Conservation (phyloP, 2,888 invertebrate genomes). For the Colostygia pectinataria region DNA sequence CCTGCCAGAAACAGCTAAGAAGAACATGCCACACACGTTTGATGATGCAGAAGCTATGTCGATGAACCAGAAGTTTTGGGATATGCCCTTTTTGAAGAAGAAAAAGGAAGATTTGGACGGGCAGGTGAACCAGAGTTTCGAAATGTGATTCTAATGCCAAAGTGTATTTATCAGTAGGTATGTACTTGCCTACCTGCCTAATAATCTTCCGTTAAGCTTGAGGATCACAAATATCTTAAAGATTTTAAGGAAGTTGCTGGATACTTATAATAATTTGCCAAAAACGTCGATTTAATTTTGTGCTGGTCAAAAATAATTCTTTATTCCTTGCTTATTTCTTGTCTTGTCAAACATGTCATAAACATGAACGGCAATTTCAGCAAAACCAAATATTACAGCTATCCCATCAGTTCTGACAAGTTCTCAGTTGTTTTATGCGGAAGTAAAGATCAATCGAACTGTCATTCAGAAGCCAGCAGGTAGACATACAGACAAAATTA, state of each 20-base stretch:
- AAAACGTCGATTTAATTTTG: too few species aligned
- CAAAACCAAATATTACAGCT: neutral
- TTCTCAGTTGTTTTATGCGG: neutral
- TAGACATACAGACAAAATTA: neutral
- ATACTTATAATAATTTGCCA: too few species aligned
- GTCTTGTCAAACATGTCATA: constrained; percentile 4
- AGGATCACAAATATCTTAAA: too few species aligned
- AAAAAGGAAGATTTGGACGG: constrained; percentile 29
- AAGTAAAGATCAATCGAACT: constrained; percentile 3
- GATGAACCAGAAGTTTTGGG: constrained; percentile 49
- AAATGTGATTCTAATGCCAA: constrained; percentile 31
- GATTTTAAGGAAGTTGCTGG: too few species aligned
- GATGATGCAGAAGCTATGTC: constrained; percentile 61
- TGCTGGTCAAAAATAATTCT: too few species aligned
- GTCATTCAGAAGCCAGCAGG: neutral
- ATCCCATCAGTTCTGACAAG: neutral
- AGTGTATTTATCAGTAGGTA: too few species aligned
- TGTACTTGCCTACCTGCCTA: too few species aligned
- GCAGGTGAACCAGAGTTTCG: constrained; percentile 35
- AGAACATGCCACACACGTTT: constrained; percentile 67
- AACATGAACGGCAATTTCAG: constrained; percentile 2
- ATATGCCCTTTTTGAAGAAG: constrained; percentile 51
- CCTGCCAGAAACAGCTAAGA: constrained; percentile 64
- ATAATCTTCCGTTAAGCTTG: too few species aligned
- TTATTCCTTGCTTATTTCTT: too few species aligned